Evolutionary conservation across 1,140 invertebrate genomes (phyloP), one percentile per base, ranked within the genome.

Genomic region (Euura lappo): DNA sequence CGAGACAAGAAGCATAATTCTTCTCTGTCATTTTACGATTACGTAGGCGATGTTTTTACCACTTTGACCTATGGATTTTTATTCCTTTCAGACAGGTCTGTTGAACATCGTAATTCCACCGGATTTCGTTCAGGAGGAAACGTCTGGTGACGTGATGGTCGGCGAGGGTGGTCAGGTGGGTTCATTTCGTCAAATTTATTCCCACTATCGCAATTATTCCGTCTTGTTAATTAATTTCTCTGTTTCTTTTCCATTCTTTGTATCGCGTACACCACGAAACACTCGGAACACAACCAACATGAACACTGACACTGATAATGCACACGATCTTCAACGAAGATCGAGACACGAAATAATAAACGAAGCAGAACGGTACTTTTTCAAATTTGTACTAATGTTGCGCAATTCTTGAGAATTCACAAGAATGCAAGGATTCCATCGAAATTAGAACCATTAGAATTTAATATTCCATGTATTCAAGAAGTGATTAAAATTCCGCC

Each of bases 91-190:
- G 94, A 93, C 95, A 85, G 94, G 94, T 8, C 91, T 91, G 79
- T 87, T 97, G 77, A 93, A 96, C 67, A 94, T 97, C 13, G 93
- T 95, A 13, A 93, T 96, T 77, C 94, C 95, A 6, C 95, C 95
- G 6, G 95, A 96, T 83, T 95, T 96, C 80, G 90, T 96, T 47
- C 84, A 91, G 13, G 93, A 94, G 78, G 94, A 94, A 78, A 95
- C 94, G 8, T 94, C 94, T 77, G 92, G 94, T 3, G 95, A 97
- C 80, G 88, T 95, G 2, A 93, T 94, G 88, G 92, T 94, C 7
- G 91, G 93, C 42, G 95, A 97, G 88, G 94, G 94, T 69, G 91
- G 92, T 10, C 83, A 84, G 77, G 83, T 82, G 76, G 75, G 72
- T 46, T 46, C 28, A 28, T 10, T 42, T 11, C 6, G 6, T n/a